Base-by-base conservation (phyloP, 2,113 vertebrate genomes). In the Cairina moschata region DNA sequence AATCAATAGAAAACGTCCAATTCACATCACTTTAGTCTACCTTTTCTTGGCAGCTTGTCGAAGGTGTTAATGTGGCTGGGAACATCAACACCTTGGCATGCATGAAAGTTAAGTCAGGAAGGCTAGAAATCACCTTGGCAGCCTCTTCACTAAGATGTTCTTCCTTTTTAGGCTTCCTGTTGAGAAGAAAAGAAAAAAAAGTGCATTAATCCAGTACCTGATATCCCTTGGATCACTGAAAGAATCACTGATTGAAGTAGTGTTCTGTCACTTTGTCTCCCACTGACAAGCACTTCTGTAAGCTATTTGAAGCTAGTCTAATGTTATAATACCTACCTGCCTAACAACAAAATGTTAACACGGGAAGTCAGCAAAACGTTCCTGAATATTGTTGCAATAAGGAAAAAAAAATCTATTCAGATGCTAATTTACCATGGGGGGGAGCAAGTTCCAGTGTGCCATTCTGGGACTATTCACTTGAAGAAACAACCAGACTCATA, bases 131-230 rank as follows among this genome's bases (percentile, higher is more conserved):
- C 95, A 98, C 97, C 96, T 97, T 98, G 83, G 97, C 92, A 42
- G 99, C 99, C 98, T 99, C 99, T 89, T 98, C 97, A 96, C 98
- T 99, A 86, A 99, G 98, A 71, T 99, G 98, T 96, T 99, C 99
- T 71, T 99, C 99, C 95, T 98, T 99, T 96, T 98, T 98, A 63
- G 98, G 98, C 95, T 98, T 99, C 98, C 99, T 99, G 96, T 93
- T 76, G 95, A 93, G 80, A 93, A 95, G 81, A 85, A 84, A 89
- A 95, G 86, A 92, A 94, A 74, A 94, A 74, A 81, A 87, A 85
- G 77, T 90, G 85, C 78, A 79, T 96, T 92, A 96, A 91, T 93
- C 55, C 67, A 92, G 28, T 46, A 80, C 54, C 86, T 58, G 80
- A 79, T 54, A 87, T 22, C 66, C 73, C 34, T 54, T 28, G 40